A percentile compares a stretch with the other conserved stretches of the same genome.
Conservation (phyloP, 2,888 invertebrate genomes). For the Escarpia spicata region DNA sequence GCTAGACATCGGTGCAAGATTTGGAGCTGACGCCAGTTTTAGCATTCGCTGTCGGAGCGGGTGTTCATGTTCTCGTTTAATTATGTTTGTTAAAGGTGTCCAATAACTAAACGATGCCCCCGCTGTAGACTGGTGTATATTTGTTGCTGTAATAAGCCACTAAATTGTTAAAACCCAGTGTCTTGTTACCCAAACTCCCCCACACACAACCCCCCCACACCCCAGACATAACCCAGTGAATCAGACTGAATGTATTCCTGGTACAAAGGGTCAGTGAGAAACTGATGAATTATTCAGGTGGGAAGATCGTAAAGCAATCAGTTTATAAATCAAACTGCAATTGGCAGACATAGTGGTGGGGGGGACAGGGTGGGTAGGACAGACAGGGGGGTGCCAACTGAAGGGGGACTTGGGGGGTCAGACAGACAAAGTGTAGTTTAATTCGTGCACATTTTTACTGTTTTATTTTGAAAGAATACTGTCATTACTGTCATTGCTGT, state of each 20-base stretch:
- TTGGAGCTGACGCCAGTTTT: too few relatives aligned
- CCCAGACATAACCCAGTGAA: neutral
- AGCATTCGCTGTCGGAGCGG: too few relatives aligned
- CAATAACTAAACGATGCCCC: neutral
- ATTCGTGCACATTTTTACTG: neutral
- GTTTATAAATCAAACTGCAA: conserved; percentile 6
- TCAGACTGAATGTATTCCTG: neutral
- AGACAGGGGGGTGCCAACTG: neutral
- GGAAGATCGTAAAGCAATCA: conserved; percentile 1
- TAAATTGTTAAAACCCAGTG: neutral
- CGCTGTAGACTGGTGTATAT: neutral
- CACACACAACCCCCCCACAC: neutral
- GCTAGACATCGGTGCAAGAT: too few relatives aligned
- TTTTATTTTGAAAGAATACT: neutral
- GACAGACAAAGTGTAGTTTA: neutral
- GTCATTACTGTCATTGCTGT: neutral
- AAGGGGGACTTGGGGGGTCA: neutral
- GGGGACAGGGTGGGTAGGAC: neutral
- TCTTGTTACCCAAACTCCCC: neutral
- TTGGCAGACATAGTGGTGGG: neutral
- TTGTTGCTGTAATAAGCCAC: conserved; percentile 5
- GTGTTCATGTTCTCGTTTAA: too few relatives aligned
- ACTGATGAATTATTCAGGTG: neutral
- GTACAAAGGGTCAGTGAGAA: neutral
- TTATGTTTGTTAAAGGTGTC: too few relatives aligned